phyloP scores from a whole-genome alignment of 2,888 invertebrate genomes.

The Cabera pusaria region DNA sequence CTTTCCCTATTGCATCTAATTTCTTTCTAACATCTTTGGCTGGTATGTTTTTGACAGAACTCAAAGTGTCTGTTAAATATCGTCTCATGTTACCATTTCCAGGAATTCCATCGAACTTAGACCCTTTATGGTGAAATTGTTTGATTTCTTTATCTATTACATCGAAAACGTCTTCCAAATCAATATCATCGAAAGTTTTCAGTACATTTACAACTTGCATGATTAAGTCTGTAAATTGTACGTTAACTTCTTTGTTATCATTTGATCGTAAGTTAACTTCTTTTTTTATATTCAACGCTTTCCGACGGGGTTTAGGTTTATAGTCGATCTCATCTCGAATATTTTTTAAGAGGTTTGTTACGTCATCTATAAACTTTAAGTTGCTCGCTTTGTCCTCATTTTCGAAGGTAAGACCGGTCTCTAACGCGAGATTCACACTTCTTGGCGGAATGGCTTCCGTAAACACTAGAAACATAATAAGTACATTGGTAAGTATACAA shows the following conservation, averaged over 20 bases:
- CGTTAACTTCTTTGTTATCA: background rate
- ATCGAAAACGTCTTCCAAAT: constrained; percentile 40
- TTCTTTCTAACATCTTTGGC: constrained; percentile 30
- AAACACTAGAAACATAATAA: too few relatives aligned
- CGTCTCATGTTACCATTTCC: constrained; percentile 35
- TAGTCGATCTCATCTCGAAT: constrained; percentile 35
- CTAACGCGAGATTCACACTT: constrained; percentile 52
- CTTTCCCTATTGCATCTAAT: constrained; percentile 27
- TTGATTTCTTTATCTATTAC: constrained; percentile 43
- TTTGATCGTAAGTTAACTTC: constrained; percentile 22
- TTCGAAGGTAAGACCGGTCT: constrained; percentile 56
- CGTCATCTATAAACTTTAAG: constrained; percentile 41
- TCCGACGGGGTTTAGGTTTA: constrained; percentile 11
- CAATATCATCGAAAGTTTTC: constrained; percentile 41
- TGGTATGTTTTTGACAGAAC: constrained; percentile 29
- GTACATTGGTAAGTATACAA: too few relatives aligned
- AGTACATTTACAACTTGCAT: constrained; percentile 35
- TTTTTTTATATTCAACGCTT: background rate
- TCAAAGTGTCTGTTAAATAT: constrained; percentile 36
- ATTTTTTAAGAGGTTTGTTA: constrained; percentile 43
- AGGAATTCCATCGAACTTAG: constrained; percentile 42
- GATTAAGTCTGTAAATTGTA: constrained; percentile 50
- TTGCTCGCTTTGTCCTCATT: constrained; percentile 40
- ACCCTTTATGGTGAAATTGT: constrained; percentile 43
- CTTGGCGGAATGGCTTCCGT: constrained; percentile 30